Evolutionary conservation across 2,888 invertebrate species (phyloP), one percentile per base, ranked within the genome.

Genomic region (Hetaerina titia): DNA sequence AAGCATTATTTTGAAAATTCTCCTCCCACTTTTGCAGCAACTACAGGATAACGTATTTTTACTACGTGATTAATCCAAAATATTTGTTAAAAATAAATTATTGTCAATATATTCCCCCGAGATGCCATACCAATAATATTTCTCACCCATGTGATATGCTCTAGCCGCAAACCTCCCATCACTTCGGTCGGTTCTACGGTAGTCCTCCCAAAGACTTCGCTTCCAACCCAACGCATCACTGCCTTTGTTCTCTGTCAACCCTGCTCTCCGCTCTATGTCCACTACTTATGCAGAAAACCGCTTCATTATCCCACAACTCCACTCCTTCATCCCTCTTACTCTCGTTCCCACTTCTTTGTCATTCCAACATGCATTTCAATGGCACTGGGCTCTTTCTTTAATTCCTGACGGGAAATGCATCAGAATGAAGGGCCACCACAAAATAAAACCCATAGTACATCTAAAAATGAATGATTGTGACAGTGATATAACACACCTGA

Each of bases 251-350:
- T 56, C 69, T 92, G 56, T 56, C 31, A 13, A 17, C 56, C 19
- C 4, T 9, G 31, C 45, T 64, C 63, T 31, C 22, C 60, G 25
- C 17, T 45, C 64, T 5, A 15, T 17, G 25, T 22, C n/a, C 45
- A 64, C 64, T 64, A 90, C 90, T 90, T 90, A 90, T 90, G 69
- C 92, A 92, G 92, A 57, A 69, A 81, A 74, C 92, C 69, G 22
- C 92, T 92, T 92, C 92, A 92, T 92, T 92, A 92, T 92, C 69
- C 92, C 92, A 56, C 9, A 45, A 15, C 25, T 31, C 74, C 17
- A 15, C 60, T 60, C 60, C 81, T 81, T 69, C 31, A 15, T 92
- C 69, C 92, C 56, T 69, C 45, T 89, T 22, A 69, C 69, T 31
- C 0, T 31, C 31, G 13, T 8, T 31, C 31, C 22, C 69, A 69